These are phyloP conservation scores for Philaethria dido DNA, from an alignment of 2,888 invertebrate species.

Conservation along the genomic window DNA sequence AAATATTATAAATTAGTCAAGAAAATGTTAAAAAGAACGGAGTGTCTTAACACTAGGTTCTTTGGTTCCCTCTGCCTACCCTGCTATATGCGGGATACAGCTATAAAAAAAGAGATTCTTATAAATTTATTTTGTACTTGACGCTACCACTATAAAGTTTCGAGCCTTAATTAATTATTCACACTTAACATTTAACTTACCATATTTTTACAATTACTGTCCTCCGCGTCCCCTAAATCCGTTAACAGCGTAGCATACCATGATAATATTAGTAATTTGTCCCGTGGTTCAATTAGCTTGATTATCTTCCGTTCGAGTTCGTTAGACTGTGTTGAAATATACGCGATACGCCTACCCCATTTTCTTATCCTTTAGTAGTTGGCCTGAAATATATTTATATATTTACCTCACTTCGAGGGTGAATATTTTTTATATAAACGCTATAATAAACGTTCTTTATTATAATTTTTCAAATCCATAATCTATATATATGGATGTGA, in stretches of 20 bases:
- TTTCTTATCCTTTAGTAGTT: background rate
- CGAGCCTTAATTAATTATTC: constrained; percentile 6
- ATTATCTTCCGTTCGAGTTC: constrained; percentile 59
- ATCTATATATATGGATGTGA: too few species aligned
- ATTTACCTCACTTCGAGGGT: too few species aligned
- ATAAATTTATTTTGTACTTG: background rate
- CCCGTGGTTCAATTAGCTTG: constrained; percentile 67
- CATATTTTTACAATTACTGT: background rate
- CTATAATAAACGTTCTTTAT: too few species aligned
- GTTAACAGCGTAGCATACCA: constrained; percentile 42
- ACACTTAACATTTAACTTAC: background rate
- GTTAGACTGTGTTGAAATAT: constrained; percentile 53
- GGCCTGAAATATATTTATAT: too few species aligned
- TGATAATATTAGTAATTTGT: constrained; percentile 50
- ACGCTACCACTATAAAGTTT: background rate
- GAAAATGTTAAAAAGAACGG: too few species aligned
- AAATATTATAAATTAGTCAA: too few species aligned
- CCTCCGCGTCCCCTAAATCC: constrained; percentile 40
- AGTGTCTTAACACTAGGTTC: too few species aligned
- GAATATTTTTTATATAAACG: too few species aligned
- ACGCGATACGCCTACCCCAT: constrained; percentile 51
- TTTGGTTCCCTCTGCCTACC: too few species aligned
- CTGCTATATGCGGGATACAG: too few species aligned
- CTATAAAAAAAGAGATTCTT: too few species aligned
- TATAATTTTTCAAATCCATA: too few species aligned